These are phyloP conservation scores for Drosophila acutilabella DNA, from an alignment of 2,888 invertebrate genomes.

Conservation along the genomic window DNA sequence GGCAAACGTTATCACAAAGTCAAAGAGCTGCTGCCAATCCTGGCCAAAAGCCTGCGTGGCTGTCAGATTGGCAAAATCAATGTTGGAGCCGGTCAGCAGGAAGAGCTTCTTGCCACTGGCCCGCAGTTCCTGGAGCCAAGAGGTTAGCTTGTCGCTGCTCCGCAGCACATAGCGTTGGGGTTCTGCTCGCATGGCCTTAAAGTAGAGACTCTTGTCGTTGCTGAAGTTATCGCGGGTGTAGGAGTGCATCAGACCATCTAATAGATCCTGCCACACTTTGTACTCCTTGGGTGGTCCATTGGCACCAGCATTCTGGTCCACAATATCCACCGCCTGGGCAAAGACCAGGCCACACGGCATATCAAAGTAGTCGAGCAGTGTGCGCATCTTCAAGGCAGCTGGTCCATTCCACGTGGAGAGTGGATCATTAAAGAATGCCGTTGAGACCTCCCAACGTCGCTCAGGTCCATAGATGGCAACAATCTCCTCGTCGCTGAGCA, in stretches of 20 bases:
- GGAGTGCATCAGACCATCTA: conserved; percentile 87
- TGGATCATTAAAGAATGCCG: conserved; percentile 86
- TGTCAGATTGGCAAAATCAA: conserved; percentile 89
- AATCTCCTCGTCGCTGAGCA: conserved; percentile 86
- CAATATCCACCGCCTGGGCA: conserved; percentile 88
- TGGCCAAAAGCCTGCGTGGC: conserved; percentile 88
- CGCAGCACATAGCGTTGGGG: conserved; percentile 87
- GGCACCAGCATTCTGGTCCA: conserved; percentile 85
- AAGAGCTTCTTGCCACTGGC: conserved; percentile 87
- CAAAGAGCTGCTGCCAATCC: conserved; percentile 88
- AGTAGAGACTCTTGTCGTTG: conserved; percentile 87
- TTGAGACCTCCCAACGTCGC: conserved; percentile 86
- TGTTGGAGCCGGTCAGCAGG: conserved; percentile 90
- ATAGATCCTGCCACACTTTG: conserved; percentile 88
- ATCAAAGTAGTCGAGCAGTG: conserved; percentile 91
- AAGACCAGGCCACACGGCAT: conserved; percentile 88
- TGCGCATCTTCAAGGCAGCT: conserved; percentile 87
- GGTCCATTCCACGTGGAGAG: conserved; percentile 88
- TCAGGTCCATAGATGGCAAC: conserved; percentile 87
- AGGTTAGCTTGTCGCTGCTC: conserved; percentile 86
- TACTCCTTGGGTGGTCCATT: conserved; percentile 83
- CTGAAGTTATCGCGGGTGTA: conserved; percentile 87
- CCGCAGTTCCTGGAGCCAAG: conserved; percentile 88
- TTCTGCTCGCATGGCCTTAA: conserved; percentile 86
- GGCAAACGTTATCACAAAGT: conserved; percentile 89